These are phyloP conservation scores for Botia almorhae DNA, from an alignment of 2,797 vertebrate genomes.

Conservation along the genomic window DNA sequence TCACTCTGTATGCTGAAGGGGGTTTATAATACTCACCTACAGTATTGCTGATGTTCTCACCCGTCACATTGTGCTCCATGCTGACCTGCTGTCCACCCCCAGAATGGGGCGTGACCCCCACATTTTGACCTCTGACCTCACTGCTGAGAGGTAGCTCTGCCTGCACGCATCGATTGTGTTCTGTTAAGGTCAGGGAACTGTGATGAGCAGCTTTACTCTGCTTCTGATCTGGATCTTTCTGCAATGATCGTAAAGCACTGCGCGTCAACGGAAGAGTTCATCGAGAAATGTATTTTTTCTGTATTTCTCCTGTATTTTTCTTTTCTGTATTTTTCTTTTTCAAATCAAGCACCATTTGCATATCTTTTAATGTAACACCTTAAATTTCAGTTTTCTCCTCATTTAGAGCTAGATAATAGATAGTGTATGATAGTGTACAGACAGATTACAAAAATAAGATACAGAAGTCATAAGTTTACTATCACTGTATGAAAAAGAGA, in stretches of 20 bases:
- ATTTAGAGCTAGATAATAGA: too few relatives aligned
- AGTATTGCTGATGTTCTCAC: conserved; percentile 63
- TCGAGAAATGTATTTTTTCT: neutral
- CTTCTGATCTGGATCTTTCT: neutral
- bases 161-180: neutral
- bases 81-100: conserved; percentile 54
- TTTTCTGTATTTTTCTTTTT: too few relatives aligned
- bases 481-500: too few relatives aligned
- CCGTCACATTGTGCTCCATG: conserved; percentile 51
- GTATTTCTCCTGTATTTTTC: neutral
- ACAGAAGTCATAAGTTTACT: too few relatives aligned
- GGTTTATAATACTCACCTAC: conserved; percentile 53
- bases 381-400: too few relatives aligned
- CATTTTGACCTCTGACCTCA: neutral
- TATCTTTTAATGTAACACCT: too few relatives aligned
- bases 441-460: too few relatives aligned
- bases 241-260: neutral
- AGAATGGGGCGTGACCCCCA: neutral
- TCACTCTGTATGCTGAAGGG: neutral
- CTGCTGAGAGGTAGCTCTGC: neutral
- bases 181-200: too few relatives aligned
- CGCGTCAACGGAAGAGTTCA: neutral
- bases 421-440: too few relatives aligned
- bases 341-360: too few relatives aligned
- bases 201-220: neutral